Conservation (phyloP, 2,797 vertebrate genomes). For the Staurois parvus region DNA sequence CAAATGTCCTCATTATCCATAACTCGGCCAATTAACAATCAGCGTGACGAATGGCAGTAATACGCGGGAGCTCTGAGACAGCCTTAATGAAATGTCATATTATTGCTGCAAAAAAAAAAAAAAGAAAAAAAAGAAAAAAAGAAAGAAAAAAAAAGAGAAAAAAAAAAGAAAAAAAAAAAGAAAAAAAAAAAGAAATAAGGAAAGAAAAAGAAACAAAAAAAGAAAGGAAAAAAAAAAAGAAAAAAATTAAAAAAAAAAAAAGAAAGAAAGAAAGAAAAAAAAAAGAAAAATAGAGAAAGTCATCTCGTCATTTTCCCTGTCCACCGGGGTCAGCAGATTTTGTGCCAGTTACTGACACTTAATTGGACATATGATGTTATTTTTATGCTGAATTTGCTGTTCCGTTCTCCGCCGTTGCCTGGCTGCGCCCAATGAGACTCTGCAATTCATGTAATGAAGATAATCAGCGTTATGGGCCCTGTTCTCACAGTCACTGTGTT, state of each 20-base stretch:
- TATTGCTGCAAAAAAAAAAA: neutral
- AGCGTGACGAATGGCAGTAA: neutral
- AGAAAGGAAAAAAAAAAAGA: neutral
- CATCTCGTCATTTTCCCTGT: neutral
- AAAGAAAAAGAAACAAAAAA: no score
- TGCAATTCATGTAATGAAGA: conserved; percentile 28
- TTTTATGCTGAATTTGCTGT: conserved; percentile 25
- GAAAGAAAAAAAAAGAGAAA: neutral
- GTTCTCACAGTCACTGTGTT: neutral
- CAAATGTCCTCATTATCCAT: neutral
- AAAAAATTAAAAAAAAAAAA: neutral
- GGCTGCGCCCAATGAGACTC: conserved; percentile 9
- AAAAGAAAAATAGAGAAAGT: no score
- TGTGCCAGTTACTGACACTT: conserved; percentile 13
- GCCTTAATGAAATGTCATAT: neutral
- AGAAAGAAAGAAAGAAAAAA: neutral
- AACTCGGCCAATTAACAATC: neutral
- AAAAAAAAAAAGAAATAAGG: neutral
- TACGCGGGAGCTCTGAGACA: neutral
- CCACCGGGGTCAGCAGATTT: neutral
- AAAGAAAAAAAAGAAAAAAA: no score
- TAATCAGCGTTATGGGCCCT: conserved; percentile 5
- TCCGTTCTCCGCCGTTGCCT: neutral
- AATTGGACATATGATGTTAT: conserved; percentile 18
- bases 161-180: neutral